Base-by-base conservation (phyloP, 2,113 vertebrate genomes). In the Sigmodon hispidus region DNA sequence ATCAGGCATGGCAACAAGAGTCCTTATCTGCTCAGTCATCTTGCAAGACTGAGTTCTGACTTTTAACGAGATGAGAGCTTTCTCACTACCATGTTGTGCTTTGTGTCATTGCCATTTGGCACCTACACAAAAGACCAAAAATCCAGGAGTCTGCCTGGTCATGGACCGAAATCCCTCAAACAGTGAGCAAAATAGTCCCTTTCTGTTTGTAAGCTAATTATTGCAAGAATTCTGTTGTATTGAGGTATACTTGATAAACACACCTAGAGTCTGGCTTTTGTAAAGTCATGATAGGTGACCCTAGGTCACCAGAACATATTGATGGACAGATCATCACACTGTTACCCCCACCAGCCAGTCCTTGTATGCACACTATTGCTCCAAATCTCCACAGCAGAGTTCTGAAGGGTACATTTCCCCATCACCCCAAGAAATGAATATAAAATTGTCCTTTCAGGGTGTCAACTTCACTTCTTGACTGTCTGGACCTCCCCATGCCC, bases 401-500 rank as follows among this genome's bases (percentile, higher is more conserved):
- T 73, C 63, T 88, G 70, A 88, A 22, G 43, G 34, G 1, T 50
- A 75, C 36, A 50, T 76, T 87, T 87, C 9, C 7, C 26, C 3
- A 55, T 17, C 26, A 34, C 52, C n/a, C 45, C 79, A 90, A 61
- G 31, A 86, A 94, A 67, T 19, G 31, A 96, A 43, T 43, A 89
- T 13, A 76, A 79, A 88, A 69, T 48, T 89, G 81, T 87, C 59
- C 55, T 94, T 91, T 95, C 40, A 69, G 84, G 93, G 83, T 7
- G 10, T 90, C 94, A 65, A 75, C 75, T 69, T 93, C 87, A 94
- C 67, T 90, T 89, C 52, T 96, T 92, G 55, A 95, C 96, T 69
- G 13, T 96, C 92, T 93, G 63, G 84, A 92, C 90, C 94, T 81
- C 91, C 90, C 97, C 85, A 90, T 96, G 94, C 89, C 90, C 87